Evolutionary conservation across 53 echinoderm and acorn worm species (phyloP), one percentile per base, ranked within the genome.

Genomic region (Patiria pectinifera): DNA sequence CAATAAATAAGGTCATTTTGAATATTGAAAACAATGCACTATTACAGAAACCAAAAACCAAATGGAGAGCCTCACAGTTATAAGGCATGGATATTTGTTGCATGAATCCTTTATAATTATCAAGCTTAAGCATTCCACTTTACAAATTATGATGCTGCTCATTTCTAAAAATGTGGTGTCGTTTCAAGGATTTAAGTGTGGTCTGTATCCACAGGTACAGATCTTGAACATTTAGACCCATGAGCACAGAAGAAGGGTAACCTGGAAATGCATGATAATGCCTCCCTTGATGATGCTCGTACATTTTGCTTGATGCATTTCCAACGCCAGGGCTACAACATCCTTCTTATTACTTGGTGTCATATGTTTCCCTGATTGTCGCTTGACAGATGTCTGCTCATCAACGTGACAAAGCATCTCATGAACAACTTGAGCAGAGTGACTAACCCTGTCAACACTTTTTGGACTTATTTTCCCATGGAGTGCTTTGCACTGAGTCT

Each of bases 401-500:
- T 92, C 86, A 62, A 92, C 62, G 5, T 59, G 13, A 44, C 43
- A 12, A 44, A 92, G 86, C 77, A 92, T 86, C 26, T 76, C 19
- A 11, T 92, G 53, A 74, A 89, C 59, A 18, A 78, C 21, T 78
- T 93, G 94, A 0, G 89, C 92, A 12, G 87, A 93, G 15, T 85
- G 78, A 82, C 93, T 93, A 12, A 93, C 91, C 80, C 95, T 89
- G 6, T 92, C 48, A 35, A 95, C 76, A 61, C 92, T 94, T 66
- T 85, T 85, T 21, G 81, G 89, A 18, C 92, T 90, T 6, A 95
- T 58, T 76, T 95, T 92, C 11, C 96, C 94, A 43, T 45, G 86
- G 10, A 96, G 85, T 15, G 92, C 96, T 69, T 78, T 63, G 15
- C 91, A 94, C 4, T 93, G 86, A 11, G 83, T 85, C 45, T 96